phyloP scores from a whole-genome alignment of 2,888 invertebrate species.

The Melieria picta region DNA sequence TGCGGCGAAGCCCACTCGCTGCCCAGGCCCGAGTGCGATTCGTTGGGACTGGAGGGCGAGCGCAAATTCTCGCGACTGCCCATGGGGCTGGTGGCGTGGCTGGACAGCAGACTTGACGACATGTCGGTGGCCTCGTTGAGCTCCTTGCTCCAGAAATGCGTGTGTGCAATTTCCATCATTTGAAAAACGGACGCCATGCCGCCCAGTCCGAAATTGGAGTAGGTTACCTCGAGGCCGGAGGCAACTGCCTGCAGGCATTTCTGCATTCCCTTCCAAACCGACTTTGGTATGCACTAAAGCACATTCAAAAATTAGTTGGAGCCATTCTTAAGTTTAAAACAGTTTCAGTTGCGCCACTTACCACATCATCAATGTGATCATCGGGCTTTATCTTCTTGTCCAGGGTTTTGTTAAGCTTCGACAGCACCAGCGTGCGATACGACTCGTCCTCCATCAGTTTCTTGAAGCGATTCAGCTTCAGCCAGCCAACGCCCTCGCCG shows the following conservation, averaged over 20 bases:
- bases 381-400: slow-evolving; percentile 93
- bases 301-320: background rate
- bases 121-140: slow-evolving; percentile 71
- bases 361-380: slow-evolving; percentile 98
- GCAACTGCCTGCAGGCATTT: slow-evolving; percentile 90
- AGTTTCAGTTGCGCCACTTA: slow-evolving; percentile 68
- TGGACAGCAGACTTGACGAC: slow-evolving; percentile 63
- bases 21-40: slow-evolving; percentile 65
- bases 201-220: slow-evolving; percentile 91
- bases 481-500: slow-evolving; percentile 83
- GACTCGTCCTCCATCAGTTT: slow-evolving; percentile 99
- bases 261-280: slow-evolving; percentile 96
- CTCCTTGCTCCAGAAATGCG: slow-evolving; percentile 96
- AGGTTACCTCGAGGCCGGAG: slow-evolving; percentile 91
- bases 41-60: slow-evolving; percentile 70
- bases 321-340: background rate
- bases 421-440: slow-evolving; percentile 93
- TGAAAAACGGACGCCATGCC: slow-evolving; percentile 98
- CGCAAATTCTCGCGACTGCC: slow-evolving; percentile 76
- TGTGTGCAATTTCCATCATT: slow-evolving; percentile 97
- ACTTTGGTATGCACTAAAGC: slow-evolving; percentile 81
- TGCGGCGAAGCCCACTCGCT: slow-evolving; percentile 72
- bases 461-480: slow-evolving; percentile 90
- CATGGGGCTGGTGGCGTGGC: slow-evolving; percentile 69
- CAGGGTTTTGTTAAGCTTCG: slow-evolving; percentile 92